Conservation (phyloP, 2,888 invertebrate genomes). For the Cordilura impudica region DNA sequence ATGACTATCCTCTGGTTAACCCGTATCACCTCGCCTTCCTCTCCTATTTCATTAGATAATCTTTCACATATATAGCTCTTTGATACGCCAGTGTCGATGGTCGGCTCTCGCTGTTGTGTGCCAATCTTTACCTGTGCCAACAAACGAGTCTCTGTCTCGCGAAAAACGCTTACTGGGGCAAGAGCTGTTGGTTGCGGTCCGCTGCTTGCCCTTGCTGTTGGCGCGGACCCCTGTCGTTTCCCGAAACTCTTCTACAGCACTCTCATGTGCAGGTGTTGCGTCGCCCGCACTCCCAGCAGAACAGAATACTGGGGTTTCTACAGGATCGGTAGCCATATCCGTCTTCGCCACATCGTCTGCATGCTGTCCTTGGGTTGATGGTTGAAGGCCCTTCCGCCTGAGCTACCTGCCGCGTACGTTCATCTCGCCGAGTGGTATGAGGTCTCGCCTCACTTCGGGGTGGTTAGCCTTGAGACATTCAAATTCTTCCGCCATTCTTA, state of each 20-base stretch:
- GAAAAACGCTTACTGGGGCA: conserved; percentile 5
- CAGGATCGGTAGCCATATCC: conserved; percentile 4
- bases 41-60: neutral
- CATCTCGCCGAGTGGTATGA: no score
- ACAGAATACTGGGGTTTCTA: neutral
- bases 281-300: neutral
- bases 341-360: neutral
- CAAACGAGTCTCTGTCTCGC: neutral
- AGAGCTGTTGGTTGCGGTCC: neutral
- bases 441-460: no score
- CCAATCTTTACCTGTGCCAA: neutral
- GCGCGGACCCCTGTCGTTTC: neutral
- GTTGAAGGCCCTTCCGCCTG: no score
- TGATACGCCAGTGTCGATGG: conserved; percentile 7
- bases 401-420: no score
- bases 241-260: neutral
- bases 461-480: no score
- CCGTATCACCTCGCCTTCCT: neutral
- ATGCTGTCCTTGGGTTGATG: no score
- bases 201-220: conserved; percentile 4
- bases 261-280: neutral
- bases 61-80: conserved; percentile 5
- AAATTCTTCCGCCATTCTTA: no score
- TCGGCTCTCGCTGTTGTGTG: neutral
- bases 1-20: neutral